These are phyloP conservation scores for Temnothorax unifasciatus DNA, from an alignment of 2,888 invertebrate species.

Conservation along the genomic window DNA sequence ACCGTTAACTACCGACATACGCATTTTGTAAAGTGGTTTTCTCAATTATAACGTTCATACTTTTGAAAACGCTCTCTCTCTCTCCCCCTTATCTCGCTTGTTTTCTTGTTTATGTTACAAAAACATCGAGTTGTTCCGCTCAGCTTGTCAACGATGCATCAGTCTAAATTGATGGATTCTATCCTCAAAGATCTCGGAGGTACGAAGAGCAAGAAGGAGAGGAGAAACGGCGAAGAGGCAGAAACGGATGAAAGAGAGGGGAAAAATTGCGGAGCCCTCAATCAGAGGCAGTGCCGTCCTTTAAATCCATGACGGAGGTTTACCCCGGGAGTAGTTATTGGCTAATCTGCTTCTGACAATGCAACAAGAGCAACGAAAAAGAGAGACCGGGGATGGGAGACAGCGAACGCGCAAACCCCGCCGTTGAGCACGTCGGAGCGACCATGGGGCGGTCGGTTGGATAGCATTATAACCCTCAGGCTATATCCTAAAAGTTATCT, in stretches of 20 bases:
- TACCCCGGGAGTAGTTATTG: constrained; percentile 71
- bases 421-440: constrained; percentile 67
- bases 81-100: background rate
- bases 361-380: constrained; percentile 64
- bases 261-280: constrained; percentile 57
- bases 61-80: background rate
- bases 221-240: background rate
- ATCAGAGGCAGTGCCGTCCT: constrained; percentile 61
- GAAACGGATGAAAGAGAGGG: constrained; percentile 11
- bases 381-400: constrained; percentile 39
- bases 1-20: constrained; percentile 13
- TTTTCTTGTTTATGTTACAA: background rate
- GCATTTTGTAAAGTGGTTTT: constrained; percentile 9
- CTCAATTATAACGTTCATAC: constrained; percentile 8
- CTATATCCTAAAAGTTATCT: constrained; percentile 86
- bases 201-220: background rate
- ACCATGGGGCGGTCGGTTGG: constrained; percentile 69
- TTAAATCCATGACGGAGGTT: constrained; percentile 61
- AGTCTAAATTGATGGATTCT: constrained; percentile 43
- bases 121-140: constrained; percentile 6
- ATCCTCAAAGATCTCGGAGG: background rate
- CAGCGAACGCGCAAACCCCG: constrained; percentile 65
- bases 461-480: constrained; percentile 83
- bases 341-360: constrained; percentile 83
- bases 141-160: constrained; percentile 20